Percentiles rank a stretch among this genome's conserved stretches.
Conservation (phyloP, 2,888 invertebrate genomes). For the Nomada lathburiana region DNA sequence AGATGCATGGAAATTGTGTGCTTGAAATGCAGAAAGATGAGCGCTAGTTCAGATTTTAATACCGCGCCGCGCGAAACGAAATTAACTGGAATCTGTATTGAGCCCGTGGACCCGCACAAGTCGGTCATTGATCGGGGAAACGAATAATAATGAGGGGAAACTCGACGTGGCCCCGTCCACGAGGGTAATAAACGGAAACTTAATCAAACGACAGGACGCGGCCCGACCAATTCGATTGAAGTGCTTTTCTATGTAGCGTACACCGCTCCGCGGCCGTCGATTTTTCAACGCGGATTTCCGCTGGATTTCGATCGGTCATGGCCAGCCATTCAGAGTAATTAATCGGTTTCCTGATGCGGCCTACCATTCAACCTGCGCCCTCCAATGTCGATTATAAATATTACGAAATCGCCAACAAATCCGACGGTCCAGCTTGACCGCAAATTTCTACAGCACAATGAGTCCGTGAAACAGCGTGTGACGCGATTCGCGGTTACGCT, state of each 20-base stretch:
- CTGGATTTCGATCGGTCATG: conserved; percentile 49
- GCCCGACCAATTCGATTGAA: conserved; percentile 68
- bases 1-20: conserved; percentile 5
- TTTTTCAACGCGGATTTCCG: conserved; percentile 61
- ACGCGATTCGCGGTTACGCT: conserved; percentile 8
- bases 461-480: conserved; percentile 1
- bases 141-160: conserved; percentile 46
- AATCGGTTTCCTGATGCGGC: conserved; percentile 57
- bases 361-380: neutral
- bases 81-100: conserved; percentile 26
- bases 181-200: conserved; percentile 61
- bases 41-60: conserved; percentile 31
- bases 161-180: conserved; percentile 45
- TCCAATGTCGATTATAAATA: conserved; percentile 39
- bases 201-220: conserved; percentile 37
- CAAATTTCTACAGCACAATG: conserved; percentile 16
- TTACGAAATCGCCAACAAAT: conserved; percentile 43
- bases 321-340: conserved; percentile 55
- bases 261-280: conserved; percentile 54
- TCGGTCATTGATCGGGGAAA: conserved; percentile 38
- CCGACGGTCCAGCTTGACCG: conserved; percentile 17
- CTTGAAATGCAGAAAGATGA: conserved; percentile 7
- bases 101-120: conserved; percentile 23
- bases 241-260: conserved; percentile 75
- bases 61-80: conserved; percentile 15